Base-by-base conservation (phyloP, 1,140 invertebrate genomes). In the Acromyrmex heyeri region DNA sequence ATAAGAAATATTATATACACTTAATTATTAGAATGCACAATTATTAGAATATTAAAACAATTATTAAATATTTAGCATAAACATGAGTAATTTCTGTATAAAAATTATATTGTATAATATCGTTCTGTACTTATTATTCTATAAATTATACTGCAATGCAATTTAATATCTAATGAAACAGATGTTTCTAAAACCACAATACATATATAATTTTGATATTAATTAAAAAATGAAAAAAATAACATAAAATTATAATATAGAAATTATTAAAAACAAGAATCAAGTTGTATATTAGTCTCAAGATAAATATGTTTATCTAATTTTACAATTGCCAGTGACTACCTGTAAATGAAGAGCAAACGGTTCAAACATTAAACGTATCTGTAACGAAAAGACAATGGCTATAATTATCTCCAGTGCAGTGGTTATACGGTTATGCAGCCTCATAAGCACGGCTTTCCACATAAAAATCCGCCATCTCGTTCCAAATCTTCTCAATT, bases 331-430 rank as follows among this genome's bases (percentile, higher is more conserved):
- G n/a, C 2, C 14, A 69, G 1, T 55, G 34, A 21, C 57, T 75
- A 85, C 82, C 73, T 85, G 73, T 1, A 34, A 21, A 55, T 75
- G 21, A 62, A 88, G 73, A 53, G 85, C 86, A 10, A 61, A 34
- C 0, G 91, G 90, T 14, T 91, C 82, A 30, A 91, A 92, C 18
- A 92, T 90, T 7, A 92, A 64, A 64, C 90, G 91, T 72, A 92
- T 92, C 67, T 92, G 90, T 12, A 91, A 14, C 3, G 82, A 85
- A 65, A 90, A 81, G 44, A 90, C 62, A 34, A 92, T 77, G 0
- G 91, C 85, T 50, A 92, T 81, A 18, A 90, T 24, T 12, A 92
- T 86, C 59, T 92, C 88, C 1, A 91, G n/a, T n/a, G 75, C 34
- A 1, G 86, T 86, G 8, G 53, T 83, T 27, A 90, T 86, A 2